A percentile compares a stretch with the other conserved stretches of the same genome.
Evolutionary conservation across 1,140 invertebrate genomes (phyloP).

Genomic region (Tenebrio molitor): DNA sequence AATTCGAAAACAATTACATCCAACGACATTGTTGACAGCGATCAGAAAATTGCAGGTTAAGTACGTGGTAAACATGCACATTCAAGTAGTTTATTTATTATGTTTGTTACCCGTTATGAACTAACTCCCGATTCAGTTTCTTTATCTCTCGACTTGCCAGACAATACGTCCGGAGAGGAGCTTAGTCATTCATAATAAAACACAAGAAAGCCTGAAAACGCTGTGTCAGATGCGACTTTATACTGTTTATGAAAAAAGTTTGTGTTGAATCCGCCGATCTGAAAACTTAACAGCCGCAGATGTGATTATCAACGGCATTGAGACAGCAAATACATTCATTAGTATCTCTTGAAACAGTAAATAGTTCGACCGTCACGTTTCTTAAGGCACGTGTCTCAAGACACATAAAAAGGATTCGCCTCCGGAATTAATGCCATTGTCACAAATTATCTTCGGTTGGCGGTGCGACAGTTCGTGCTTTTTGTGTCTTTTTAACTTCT

Average conservation of each 20-base stretch:
- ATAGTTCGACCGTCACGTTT: conserved; percentile 5
- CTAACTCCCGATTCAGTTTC: conserved; percentile 10
- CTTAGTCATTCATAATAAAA: conserved; percentile 18
- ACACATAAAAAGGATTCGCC: conserved; percentile 6
- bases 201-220: too few species aligned
- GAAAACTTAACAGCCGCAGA: background rate
- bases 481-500: background rate
- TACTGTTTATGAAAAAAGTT: conserved; percentile 5
- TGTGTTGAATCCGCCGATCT: too few species aligned
- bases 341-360: conserved; percentile 12
- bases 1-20: too few species aligned
- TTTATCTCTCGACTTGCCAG: background rate
- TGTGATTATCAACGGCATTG: background rate
- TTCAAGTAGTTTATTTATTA: too few species aligned
- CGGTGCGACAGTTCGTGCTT: background rate
- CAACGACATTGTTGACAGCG: too few species aligned
- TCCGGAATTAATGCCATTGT: conserved; percentile 10
- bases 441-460: conserved; percentile 10
- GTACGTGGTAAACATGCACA: too few species aligned
- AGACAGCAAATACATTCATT: background rate
- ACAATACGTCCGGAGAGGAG: background rate
- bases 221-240: too few species aligned
- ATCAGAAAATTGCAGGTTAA: too few species aligned
- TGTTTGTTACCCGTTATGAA: too few species aligned
- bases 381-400: conserved; percentile 1